Percentiles rank a stretch among this genome's conserved stretches.
phyloP scores from a whole-genome alignment of 1,140 invertebrate genomes.

The Parapsyche elsis region DNA sequence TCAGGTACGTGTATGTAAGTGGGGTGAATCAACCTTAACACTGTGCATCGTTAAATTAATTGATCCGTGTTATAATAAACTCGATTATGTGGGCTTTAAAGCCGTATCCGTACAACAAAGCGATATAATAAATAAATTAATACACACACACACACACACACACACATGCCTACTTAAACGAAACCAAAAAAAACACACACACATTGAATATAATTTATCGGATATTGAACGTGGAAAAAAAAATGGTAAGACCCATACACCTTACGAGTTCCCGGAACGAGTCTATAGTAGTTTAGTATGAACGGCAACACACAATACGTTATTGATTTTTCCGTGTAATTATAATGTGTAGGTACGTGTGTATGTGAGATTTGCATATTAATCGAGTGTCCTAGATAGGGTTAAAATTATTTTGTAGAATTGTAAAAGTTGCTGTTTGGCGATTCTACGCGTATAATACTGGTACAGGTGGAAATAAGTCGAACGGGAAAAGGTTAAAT shows the following conservation, averaged over 20 bases:
- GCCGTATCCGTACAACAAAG: too few species aligned
- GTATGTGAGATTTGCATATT: background rate
- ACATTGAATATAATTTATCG: background rate
- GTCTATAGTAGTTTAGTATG: background rate
- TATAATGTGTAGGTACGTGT: background rate
- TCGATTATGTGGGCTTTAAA: background rate
- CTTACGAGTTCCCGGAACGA: background rate
- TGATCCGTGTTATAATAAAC: constrained; percentile 4
- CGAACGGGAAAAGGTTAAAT: too few species aligned
- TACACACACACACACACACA: background rate
- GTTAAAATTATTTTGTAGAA: too few species aligned
- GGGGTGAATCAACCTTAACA: background rate
- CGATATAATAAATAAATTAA: too few species aligned
- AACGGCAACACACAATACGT: constrained; percentile 1
- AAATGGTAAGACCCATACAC: background rate
- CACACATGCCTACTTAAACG: too few species aligned
- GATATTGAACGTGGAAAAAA: background rate
- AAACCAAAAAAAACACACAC: background rate
- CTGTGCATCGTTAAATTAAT: constrained; percentile 4
- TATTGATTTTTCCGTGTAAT: constrained; percentile 27
- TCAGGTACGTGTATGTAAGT: background rate
- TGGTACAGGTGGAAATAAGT: too few species aligned
- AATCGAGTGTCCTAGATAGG: background rate
- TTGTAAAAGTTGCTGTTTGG: too few species aligned
- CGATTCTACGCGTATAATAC: too few species aligned